Evolutionary conservation across 2,888 invertebrate species (phyloP).

Genomic region (Morpho deidamia): DNA sequence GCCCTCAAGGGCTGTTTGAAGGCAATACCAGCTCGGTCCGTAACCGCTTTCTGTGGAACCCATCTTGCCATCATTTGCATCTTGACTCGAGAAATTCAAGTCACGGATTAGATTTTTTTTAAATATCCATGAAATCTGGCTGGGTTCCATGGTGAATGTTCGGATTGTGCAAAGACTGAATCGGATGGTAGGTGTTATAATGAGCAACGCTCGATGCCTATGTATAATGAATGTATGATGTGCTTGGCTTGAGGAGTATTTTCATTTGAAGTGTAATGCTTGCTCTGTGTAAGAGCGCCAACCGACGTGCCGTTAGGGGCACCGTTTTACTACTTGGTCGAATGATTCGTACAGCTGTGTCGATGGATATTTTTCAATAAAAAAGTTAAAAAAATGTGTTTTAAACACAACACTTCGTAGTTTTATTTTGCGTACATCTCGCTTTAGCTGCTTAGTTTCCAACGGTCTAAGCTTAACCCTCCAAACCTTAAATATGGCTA

Average conservation of each 20-base stretch:
- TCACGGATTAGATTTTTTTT: too few species aligned
- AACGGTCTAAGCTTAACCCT: too few species aligned
- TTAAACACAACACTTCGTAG: constrained; percentile 66
- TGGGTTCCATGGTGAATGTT: constrained; percentile 13
- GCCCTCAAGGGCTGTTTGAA: constrained; percentile 27
- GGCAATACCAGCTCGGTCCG: constrained; percentile 38
- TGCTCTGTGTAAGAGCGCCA: constrained; percentile 15
- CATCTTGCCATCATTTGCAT: too few species aligned
- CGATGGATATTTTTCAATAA: constrained; percentile 74
- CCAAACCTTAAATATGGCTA: too few species aligned
- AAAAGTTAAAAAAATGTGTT: constrained; percentile 74
- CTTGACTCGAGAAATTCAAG: too few species aligned
- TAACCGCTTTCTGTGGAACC: background rate
- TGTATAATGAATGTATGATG: constrained; percentile 16
- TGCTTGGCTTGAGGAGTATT: constrained; percentile 17
- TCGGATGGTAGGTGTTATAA: constrained; percentile 35
- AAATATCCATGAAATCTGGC: background rate
- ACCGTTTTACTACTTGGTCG: constrained; percentile 30
- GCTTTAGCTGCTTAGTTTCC: too few species aligned
- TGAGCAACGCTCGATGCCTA: constrained; percentile 28
- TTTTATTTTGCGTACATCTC: too few species aligned
- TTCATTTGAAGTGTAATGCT: constrained; percentile 19
- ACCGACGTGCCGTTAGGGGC: constrained; percentile 18
- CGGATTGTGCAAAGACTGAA: constrained; percentile 54
- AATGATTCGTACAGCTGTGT: constrained; percentile 60